Base-by-base conservation (phyloP, 2,888 invertebrate species). In the Oeneis ivallda region DNA sequence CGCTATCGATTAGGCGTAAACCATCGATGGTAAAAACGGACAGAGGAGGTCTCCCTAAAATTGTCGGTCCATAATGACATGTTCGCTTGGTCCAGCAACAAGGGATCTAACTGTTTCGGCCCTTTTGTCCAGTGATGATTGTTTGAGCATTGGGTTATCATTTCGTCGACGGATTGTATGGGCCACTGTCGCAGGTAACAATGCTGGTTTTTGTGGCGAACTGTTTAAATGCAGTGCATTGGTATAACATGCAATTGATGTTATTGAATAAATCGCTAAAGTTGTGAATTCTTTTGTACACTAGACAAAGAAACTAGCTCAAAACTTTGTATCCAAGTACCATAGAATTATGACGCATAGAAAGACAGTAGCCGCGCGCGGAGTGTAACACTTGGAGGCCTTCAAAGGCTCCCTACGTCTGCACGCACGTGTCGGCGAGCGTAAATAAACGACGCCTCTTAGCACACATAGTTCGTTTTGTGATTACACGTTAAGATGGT, bases 101-200 rank as follows among this genome's bases (percentile, higher is more conserved):
- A 77, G 72, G 76, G 77, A 73, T 78, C 74, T 84, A 85, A 86
- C 85, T 85, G 84, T 86, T 84, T 82, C 77, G 85, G 84, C 82
- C 87, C 89, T 88, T 88, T 88, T 89, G 87, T 89, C 79, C 75
- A 79, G 74, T 70, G 79, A 79, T 85, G 82, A 84, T 84, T 84
- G 86, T 84, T 76, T 79, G 84, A 84, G 77, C 80, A 82, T 85
- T 82, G 81, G 81, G 74, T 78, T 80, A 83, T 82, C 72, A 81
- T 81, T 82, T 79, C 63, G 54, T 62, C 52, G 57, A 45, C 54
- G 64, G 60, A 60, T 63, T 61, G 60, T 63, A 57, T 62, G 56
- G 58, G 43, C 61, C 56, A 66, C 80, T 81, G 83, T 84, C 72
- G 80, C 80, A 77, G 80, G 80, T 78, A 81, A 77, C 75, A 75